These are phyloP conservation scores for Nysson spinosus DNA, from an alignment of 2,888 invertebrate genomes.

Conservation along the genomic window DNA sequence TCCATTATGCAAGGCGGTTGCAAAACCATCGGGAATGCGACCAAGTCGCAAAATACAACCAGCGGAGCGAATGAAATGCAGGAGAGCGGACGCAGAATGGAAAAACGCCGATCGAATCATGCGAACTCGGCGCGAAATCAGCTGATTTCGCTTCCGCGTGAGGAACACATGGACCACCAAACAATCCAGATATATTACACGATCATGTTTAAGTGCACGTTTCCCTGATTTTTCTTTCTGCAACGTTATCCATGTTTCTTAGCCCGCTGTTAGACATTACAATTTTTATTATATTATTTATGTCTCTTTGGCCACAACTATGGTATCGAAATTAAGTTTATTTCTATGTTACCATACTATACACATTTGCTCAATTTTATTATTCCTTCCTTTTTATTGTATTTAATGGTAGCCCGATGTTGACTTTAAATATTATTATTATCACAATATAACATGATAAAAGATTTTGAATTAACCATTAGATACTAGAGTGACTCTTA, in stretches of 20 bases:
- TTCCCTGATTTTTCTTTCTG: conserved; percentile 26
- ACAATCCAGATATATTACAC: conserved; percentile 9
- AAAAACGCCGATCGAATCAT: conserved; percentile 34
- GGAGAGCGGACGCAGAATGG: conserved; percentile 5
- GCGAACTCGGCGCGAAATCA: conserved; percentile 35
- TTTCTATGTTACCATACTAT: too few relatives aligned
- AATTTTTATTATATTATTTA: too few relatives aligned
- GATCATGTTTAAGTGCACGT: conserved; percentile 3
- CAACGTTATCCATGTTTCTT: conserved; percentile 14
- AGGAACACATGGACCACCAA: conserved; percentile 1
- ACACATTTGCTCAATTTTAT: too few relatives aligned
- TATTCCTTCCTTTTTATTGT: too few relatives aligned
- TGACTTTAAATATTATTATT: too few relatives aligned
- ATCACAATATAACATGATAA: too few relatives aligned
- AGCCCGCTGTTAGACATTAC: too few relatives aligned
- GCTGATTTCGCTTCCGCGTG: conserved; percentile 29
- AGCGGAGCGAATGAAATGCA: conserved; percentile 18
- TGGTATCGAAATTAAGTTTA: too few relatives aligned
- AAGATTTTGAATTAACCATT: too few relatives aligned
- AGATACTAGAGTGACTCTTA: too few relatives aligned
- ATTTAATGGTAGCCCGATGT: too few relatives aligned
- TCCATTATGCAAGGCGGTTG: conserved; percentile 33
- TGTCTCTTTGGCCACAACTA: too few relatives aligned
- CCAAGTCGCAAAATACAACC: conserved; percentile 26
- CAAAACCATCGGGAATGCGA: conserved; percentile 19